Evolutionary conservation across 1,140 invertebrate species (phyloP), one percentile per base, ranked within the genome.

Genomic region (Kradibia gibbosae): DNA sequence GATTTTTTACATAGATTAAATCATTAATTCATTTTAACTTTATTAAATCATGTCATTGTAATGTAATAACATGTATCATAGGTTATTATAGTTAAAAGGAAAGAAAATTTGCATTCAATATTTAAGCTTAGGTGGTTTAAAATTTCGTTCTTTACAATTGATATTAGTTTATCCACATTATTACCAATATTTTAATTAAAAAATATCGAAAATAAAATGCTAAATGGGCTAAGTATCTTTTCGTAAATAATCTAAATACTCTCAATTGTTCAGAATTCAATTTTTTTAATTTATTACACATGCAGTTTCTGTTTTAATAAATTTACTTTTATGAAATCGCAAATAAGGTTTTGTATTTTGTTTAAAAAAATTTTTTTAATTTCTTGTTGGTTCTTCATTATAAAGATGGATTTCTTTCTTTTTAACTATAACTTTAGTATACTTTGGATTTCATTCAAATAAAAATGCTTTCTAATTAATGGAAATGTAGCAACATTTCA

Each of bases 1-100:
- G 5, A 77, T 48, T 39, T 67, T 76, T 15, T 71, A 71, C 36
- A 77, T 77, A 77, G 5, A 67, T 39, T n/a, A 55, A 67, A 57
- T 65, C 73, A 67, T 57, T 71, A n/a, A 78, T 31, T 72, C 50
- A 48, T 45, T 79, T 50, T 48, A 60, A 79, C n/a, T 71, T 60
- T 67, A 72, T 48, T 20, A 31, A 3, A 74, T 50, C n/a, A 50
- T 36, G 10, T 76, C 72, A 76, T 65, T 31, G 67, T 22, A 78
- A 73, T 79, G 60, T 11, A 71, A 55, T 74, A 53, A 74, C 28
- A 53, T 48, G 3, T 28, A 28, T 25, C 7, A 45, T 25, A 70
- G 36, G 67, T 13, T 39, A 71, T 73, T 15, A 48, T 73, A 53
- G 15, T 22, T 34, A 34, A 53, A 31, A 22, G 48, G 17, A 73